These are phyloP conservation scores for Tetragnatha versicolor DNA, from an alignment of 1,140 invertebrate genomes.

Conservation along the genomic window DNA sequence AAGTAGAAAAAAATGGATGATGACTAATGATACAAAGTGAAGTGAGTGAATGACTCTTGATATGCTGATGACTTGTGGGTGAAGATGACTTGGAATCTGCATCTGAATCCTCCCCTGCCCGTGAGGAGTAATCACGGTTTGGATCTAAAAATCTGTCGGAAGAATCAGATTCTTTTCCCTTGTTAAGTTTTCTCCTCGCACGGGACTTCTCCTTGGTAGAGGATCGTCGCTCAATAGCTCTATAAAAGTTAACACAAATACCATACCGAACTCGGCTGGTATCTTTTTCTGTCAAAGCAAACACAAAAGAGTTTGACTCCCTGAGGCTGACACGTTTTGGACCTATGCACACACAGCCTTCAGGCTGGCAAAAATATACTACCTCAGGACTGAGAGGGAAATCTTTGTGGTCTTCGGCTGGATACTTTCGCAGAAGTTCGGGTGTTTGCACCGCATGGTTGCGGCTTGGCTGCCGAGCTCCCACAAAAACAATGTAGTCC, in stretches of 20 bases:
- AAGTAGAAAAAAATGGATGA: conserved; percentile 98
- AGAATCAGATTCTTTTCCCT: conserved; percentile 66
- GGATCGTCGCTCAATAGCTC: conserved; percentile 76
- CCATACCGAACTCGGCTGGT: conserved; percentile 84
- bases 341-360: conserved; percentile 92
- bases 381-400: conserved; percentile 97
- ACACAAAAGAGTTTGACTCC: conserved; percentile 96
- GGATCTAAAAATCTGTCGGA: conserved; percentile 85
- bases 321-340: conserved; percentile 82
- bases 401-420: conserved; percentile 93
- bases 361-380: conserved; percentile 99
- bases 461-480: conserved; percentile 69
- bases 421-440: conserved; percentile 93
- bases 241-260: conserved; percentile 98
- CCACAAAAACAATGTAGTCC: conserved; percentile 97
- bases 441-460: conserved; percentile 72
- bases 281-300: conserved; percentile 98
- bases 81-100: conserved; percentile 55
- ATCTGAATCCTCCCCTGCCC: conserved; percentile 35
- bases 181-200: conserved; percentile 58
- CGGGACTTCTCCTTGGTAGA: conserved; percentile 58
- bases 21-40: conserved; percentile 97
- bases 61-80: conserved; percentile 59
- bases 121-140: conserved; percentile 18
- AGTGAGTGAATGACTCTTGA: conserved; percentile 81